Percentiles rank a stretch among this genome's conserved stretches.
phyloP scores from a whole-genome alignment of 37 sponge, comb jelly and placozoan species.

The Ephydatia muelleri region DNA sequence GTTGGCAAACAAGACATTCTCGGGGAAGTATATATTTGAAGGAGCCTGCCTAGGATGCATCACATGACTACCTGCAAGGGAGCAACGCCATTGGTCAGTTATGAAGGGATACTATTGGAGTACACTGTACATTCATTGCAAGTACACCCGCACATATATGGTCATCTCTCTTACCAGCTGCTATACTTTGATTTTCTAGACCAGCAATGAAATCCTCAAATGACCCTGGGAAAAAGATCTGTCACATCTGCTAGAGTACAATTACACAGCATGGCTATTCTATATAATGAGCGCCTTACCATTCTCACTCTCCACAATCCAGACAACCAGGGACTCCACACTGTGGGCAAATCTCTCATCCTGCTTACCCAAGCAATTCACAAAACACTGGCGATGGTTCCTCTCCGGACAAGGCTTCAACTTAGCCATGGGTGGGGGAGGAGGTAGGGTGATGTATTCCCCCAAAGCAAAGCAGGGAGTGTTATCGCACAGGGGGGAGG shows the following conservation, averaged over 20 bases:
- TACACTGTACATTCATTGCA: neutral
- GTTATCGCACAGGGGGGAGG: constrained; percentile 25
- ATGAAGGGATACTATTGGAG: neutral
- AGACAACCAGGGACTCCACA: constrained; percentile 69
- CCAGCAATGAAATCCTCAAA: constrained; percentile 26
- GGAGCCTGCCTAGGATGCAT: neutral
- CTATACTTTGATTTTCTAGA: neutral
- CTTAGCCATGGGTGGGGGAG: constrained; percentile 47
- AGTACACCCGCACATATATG: neutral
- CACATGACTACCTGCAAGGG: neutral
- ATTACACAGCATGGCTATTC: neutral
- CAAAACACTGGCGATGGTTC: constrained; percentile 66
- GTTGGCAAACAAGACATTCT: neutral
- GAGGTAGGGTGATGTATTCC: constrained; percentile 39
- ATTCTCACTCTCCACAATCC: constrained; percentile 71
- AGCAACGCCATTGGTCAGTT: neutral
- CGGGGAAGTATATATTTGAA: constrained; percentile 10
- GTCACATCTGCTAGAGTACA: too few relatives aligned
- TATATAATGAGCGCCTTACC: constrained; percentile 16
- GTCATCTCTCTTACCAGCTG: neutral
- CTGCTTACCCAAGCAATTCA: constrained; percentile 22
- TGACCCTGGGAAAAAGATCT: constrained; percentile 6
- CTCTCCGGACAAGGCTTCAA: constrained; percentile 34
- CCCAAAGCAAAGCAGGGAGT: constrained; percentile 38
- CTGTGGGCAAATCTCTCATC: constrained; percentile 62